Percentiles rank a stretch among this genome's conserved stretches.
Conservation (phyloP, 1,140 invertebrate species). For the Nymphalis io region DNA sequence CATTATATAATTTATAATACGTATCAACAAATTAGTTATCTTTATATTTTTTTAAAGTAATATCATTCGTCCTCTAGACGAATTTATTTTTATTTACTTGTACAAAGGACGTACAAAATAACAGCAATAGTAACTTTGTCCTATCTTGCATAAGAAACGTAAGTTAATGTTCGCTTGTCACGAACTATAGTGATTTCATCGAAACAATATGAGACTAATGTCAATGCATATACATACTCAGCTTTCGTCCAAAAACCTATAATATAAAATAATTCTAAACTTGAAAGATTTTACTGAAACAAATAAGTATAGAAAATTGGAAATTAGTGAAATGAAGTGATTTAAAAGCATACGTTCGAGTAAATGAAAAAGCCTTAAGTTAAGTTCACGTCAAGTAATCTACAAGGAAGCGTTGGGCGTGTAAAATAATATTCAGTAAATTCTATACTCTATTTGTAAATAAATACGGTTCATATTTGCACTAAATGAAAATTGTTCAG, state of each 20-base stretch:
- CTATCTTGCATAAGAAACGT: background rate
- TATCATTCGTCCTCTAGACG: background rate
- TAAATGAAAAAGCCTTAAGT: slow-evolving; percentile 12
- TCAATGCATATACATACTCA: background rate
- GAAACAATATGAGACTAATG: background rate
- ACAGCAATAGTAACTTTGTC: slow-evolving; percentile 27
- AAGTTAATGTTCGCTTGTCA: background rate
- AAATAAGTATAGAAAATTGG: background rate
- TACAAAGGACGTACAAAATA: background rate
- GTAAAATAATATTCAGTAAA: background rate
- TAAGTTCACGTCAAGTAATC: slow-evolving; percentile 1
- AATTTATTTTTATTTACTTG: background rate
- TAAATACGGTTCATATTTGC: background rate
- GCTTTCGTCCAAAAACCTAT: too few relatives aligned
- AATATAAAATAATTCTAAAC: too few relatives aligned
- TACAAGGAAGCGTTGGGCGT: slow-evolving; percentile 7
- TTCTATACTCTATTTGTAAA: background rate
- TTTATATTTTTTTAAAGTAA: too few relatives aligned
- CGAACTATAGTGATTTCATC: background rate
- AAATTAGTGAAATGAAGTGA: slow-evolving; percentile 8
- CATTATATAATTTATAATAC: too few relatives aligned
- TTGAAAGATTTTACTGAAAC: background rate
- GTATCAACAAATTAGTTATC: too few relatives aligned
- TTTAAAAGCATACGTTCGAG: background rate
- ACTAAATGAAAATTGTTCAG: background rate